These are phyloP conservation scores for Zosterops hypoxanthus DNA, from an alignment of 2,113 vertebrate genomes.

Conservation along the genomic window DNA sequence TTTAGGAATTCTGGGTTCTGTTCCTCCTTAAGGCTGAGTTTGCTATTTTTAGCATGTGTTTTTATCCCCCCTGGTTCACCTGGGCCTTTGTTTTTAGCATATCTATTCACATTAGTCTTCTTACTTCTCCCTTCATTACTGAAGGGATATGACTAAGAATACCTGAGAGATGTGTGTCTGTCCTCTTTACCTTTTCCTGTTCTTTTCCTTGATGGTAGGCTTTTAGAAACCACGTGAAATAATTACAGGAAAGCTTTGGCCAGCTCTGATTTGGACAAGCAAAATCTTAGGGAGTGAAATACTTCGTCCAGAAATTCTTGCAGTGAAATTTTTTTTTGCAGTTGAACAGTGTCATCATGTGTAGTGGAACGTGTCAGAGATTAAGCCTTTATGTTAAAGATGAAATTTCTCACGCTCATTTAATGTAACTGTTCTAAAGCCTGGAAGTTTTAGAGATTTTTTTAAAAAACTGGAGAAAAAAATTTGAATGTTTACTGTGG, in stretches of 20 bases:
- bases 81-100: neutral
- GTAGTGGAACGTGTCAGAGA: neutral
- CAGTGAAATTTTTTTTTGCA: neutral
- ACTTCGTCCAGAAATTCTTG: neutral
- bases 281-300: neutral
- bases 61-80: neutral
- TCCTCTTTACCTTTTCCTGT: neutral
- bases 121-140: neutral
- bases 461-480: neutral
- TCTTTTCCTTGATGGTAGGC: neutral
- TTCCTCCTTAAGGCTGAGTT: neutral
- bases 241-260: neutral
- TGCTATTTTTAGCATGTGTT: neutral
- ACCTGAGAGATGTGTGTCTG: neutral
- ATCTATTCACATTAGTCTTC: neutral
- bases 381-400: neutral
- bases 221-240: neutral
- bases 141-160: neutral
- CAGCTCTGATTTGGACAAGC: neutral
- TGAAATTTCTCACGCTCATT: neutral
- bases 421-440: neutral
- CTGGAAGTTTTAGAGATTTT: neutral
- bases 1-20: neutral
- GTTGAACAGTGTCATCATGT: accelerated
- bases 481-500: neutral